These are phyloP conservation scores for Protodeltote pygarga DNA, from an alignment of 2,888 invertebrate genomes.

Conservation along the genomic window DNA sequence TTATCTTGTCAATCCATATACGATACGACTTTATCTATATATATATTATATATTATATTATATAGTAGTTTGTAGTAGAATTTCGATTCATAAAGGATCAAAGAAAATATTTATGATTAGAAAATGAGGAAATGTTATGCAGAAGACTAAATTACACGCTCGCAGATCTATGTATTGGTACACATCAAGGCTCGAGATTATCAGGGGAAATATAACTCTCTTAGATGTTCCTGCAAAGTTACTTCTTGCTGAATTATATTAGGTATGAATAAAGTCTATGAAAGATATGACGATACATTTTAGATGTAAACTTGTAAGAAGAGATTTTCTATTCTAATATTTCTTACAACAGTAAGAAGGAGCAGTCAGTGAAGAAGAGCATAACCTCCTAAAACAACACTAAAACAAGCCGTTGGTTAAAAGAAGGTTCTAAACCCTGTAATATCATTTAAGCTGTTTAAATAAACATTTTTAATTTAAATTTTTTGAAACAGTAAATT, in stretches of 20 bases:
- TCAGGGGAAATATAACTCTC: constrained; percentile 55
- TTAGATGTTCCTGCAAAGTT: constrained; percentile 37
- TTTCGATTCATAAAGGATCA: neutral
- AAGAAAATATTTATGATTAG: constrained; percentile 2
- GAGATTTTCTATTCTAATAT: neutral
- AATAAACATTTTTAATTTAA: no score
- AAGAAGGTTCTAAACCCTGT: no score
- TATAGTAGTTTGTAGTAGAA: no score
- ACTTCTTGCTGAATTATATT: constrained; percentile 44
- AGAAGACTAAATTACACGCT: constrained; percentile 18
- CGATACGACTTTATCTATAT: no score
- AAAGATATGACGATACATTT: constrained; percentile 40
- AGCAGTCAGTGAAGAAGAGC: no score
- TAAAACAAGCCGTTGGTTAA: no score
- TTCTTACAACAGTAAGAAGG: neutral
- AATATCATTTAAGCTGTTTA: no score
- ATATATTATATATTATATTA: no score
- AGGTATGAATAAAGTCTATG: constrained; percentile 31
- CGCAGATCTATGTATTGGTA: constrained; percentile 31
- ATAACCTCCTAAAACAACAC: no score
- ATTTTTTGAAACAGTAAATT: no score
- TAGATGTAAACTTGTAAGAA: constrained; percentile 16
- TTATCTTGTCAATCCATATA: no score
- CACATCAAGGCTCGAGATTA: constrained; percentile 36
- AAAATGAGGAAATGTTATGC: constrained; percentile 17